Conservation (phyloP, 1,140 invertebrate species). For the Drosophila kepulauana region DNA sequence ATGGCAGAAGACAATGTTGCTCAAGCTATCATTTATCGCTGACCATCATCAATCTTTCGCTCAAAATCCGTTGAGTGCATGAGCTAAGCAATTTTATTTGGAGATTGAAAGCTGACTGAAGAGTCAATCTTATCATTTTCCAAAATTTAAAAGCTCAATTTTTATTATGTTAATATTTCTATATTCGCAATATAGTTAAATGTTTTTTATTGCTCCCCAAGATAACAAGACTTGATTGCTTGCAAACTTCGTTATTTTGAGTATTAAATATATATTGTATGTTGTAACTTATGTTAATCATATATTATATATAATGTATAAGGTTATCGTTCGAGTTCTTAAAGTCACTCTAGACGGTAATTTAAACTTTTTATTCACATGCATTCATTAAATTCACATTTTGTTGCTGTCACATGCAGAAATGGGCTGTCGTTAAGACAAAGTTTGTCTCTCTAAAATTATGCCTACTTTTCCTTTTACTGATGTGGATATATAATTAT, state of each 20-base stretch:
- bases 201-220: neutral
- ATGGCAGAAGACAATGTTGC: neutral
- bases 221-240: neutral
- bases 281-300: no score
- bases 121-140: neutral
- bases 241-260: neutral
- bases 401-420: neutral
- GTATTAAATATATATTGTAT: neutral
- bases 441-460: neutral
- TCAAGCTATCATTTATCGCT: constrained; percentile 10
- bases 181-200: neutral
- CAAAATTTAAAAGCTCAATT: constrained; percentile 6
- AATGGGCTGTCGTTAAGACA: constrained; percentile 6
- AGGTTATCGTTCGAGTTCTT: neutral
- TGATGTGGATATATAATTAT: no score
- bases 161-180: neutral
- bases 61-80: constrained; percentile 19
- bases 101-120: constrained; percentile 5
- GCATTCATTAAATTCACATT: constrained; percentile 12
- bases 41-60: constrained; percentile 39
- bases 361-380: constrained; percentile 6
- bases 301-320: neutral
- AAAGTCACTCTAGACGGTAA: neutral
- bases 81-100: constrained; percentile 21
- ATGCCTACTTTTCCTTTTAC: no score